Conservation (phyloP, 1,140 invertebrate genomes). For the Neelides sp. region DNA sequence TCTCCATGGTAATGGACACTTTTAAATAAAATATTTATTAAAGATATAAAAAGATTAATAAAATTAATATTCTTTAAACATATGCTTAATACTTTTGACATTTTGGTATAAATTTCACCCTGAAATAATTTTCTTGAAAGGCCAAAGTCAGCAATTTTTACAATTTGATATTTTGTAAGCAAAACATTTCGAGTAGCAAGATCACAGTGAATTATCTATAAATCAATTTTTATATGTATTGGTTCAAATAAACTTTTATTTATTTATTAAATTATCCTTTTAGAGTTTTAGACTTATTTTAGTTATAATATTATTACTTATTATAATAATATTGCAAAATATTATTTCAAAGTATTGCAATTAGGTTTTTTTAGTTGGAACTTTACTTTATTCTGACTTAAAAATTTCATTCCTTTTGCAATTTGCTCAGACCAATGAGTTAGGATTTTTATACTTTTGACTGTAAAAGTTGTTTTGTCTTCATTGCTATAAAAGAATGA, state of each 20-base stretch:
- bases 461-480: too few relatives aligned
- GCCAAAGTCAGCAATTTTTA: slow-evolving; percentile 23
- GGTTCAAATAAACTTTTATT: too few relatives aligned
- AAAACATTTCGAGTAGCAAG: slow-evolving; percentile 23
- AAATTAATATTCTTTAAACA: neutral
- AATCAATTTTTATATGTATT: too few relatives aligned
- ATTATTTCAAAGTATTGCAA: too few relatives aligned
- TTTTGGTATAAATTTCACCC: slow-evolving; percentile 14
- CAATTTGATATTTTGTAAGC: neutral
- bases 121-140: slow-evolving; percentile 14
- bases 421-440: slow-evolving; percentile 13
- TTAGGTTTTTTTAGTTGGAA: too few relatives aligned
- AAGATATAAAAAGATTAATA: neutral
- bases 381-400: slow-evolving; percentile 16
- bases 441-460: too few relatives aligned
- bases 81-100: slow-evolving; percentile 4
- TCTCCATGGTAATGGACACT: slow-evolving; percentile 35
- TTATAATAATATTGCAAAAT: too few relatives aligned
- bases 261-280: too few relatives aligned
- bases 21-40: neutral
- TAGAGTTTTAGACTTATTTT: too few relatives aligned
- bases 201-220: slow-evolving; percentile 17
- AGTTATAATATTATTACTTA: too few relatives aligned
- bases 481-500: too few relatives aligned
- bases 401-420: slow-evolving; percentile 20